Evolutionary conservation across 2,797 vertebrate genomes (phyloP).

Genomic region (Molossus molossus): DNA sequence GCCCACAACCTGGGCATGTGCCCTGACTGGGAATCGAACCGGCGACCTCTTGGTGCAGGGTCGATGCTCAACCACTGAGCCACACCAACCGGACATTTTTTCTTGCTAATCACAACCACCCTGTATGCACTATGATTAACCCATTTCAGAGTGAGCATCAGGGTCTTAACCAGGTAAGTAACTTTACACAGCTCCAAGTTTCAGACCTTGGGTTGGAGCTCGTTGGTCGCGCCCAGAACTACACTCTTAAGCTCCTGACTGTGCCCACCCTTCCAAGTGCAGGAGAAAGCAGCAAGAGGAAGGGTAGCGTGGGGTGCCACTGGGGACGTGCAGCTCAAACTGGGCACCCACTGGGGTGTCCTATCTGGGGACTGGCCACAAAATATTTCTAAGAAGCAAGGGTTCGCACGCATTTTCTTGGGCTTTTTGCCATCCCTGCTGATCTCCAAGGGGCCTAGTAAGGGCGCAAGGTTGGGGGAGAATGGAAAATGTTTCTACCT

Average conservation of each 20-base stretch:
- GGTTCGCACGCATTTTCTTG: not conserved
- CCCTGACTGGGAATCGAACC: too few species aligned
- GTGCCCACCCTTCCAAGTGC: not conserved
- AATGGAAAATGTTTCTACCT: conserved; percentile 5
- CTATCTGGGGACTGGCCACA: not conserved
- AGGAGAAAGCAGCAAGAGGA: not conserved
- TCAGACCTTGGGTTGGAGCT: not conserved
- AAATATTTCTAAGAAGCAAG: not conserved
- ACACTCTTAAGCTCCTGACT: not conserved
- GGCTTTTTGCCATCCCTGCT: not conserved
- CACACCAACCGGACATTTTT: too few species aligned
- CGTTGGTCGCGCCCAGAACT: not conserved
- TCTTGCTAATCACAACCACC: not conserved
- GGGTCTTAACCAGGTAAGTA: not conserved
- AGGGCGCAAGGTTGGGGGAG: not conserved
- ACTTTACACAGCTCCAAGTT: not conserved
- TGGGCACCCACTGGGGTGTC: not conserved
- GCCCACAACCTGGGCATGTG: too few species aligned
- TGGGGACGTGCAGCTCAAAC: not conserved
- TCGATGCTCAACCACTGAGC: too few species aligned
- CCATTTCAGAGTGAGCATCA: not conserved
- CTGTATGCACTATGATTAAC: not conserved
- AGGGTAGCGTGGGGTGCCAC: too few species aligned
- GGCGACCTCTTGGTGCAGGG: too few species aligned
- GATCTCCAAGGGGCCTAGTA: not conserved